These are phyloP conservation scores for Dryobota labecula DNA, from an alignment of 2,888 invertebrate species.

Conservation along the genomic window DNA sequence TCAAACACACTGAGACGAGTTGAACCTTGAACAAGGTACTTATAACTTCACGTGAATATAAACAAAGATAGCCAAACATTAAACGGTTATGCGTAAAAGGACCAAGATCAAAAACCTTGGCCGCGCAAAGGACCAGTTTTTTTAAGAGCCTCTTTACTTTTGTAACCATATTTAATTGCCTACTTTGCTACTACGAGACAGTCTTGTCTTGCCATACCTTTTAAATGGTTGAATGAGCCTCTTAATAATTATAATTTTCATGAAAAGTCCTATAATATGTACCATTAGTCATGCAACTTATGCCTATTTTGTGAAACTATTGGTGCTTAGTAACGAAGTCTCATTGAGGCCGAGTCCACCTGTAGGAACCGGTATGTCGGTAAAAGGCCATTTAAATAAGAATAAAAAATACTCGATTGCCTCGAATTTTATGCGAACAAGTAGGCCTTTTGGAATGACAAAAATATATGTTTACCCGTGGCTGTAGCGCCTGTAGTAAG, in stretches of 20 bases:
- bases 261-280: not conserved
- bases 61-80: not conserved
- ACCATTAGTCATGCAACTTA: not conserved
- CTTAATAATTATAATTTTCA: not conserved
- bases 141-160: constrained; percentile 1
- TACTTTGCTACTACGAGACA: not conserved
- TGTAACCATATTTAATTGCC: not conserved
- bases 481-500: not conserved
- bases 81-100: constrained; percentile 21
- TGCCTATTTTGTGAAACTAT: constrained; percentile 5
- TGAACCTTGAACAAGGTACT: not conserved
- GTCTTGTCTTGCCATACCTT: not conserved
- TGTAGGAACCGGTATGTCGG: constrained; percentile 50
- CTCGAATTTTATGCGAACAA: constrained; percentile 50
- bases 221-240: not conserved
- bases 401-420: constrained; percentile 56
- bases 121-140: constrained; percentile 28
- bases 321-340: constrained; percentile 8
- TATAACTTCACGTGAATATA: not conserved
- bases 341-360: constrained; percentile 30
- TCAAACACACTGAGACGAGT: not conserved
- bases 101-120: constrained; percentile 8
- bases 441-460: constrained; percentile 20
- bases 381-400: constrained; percentile 30
- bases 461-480: constrained; percentile 5